These are phyloP conservation scores for Montipora foliosa DNA, from an alignment of 64 coral and sea anemone genomes.

Conservation along the genomic window DNA sequence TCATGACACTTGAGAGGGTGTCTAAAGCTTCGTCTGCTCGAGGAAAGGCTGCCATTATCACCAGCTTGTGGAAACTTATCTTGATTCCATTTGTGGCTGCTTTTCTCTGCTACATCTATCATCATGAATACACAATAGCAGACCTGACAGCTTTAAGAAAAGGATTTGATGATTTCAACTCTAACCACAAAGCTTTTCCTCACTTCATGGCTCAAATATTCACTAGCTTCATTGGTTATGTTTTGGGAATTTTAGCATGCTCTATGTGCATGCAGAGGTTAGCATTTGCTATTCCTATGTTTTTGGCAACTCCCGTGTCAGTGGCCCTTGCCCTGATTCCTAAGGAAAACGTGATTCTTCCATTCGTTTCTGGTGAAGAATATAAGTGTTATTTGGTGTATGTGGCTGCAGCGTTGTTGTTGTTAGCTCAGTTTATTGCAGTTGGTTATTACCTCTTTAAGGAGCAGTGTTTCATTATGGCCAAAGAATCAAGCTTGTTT, in stretches of 20 bases:
- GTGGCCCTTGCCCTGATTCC: slow-evolving; percentile 13
- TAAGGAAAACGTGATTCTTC: background rate
- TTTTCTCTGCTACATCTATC: slow-evolving; percentile 5
- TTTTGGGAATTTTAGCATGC: slow-evolving; percentile 73
- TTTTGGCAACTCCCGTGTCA: slow-evolving; percentile 59
- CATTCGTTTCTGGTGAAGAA: background rate
- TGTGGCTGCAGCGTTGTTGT: slow-evolving; percentile 27
- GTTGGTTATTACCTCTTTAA: slow-evolving; percentile 89
- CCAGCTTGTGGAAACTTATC: slow-evolving; percentile 53
- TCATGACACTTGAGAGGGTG: background rate
- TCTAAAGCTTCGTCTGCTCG: slow-evolving; percentile 29
- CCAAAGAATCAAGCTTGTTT: slow-evolving; percentile 88
- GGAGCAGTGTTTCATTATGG: slow-evolving; percentile 83
- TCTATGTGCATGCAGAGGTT: slow-evolving; percentile 67
- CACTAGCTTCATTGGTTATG: slow-evolving; percentile 66
- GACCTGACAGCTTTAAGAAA: background rate
- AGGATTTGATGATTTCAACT: slow-evolving; percentile 47
- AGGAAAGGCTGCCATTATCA: slow-evolving; percentile 68
- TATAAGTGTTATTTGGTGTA: background rate
- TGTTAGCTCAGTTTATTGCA: slow-evolving; percentile 71
- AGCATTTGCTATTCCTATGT: slow-evolving; percentile 63
- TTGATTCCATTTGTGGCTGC: slow-evolving; percentile 63
- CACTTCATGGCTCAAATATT: slow-evolving; percentile 71
- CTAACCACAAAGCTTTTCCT: background rate
- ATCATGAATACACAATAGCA: background rate